Conservation (phyloP, 1,140 invertebrate species). For the Ceratina australensis region DNA sequence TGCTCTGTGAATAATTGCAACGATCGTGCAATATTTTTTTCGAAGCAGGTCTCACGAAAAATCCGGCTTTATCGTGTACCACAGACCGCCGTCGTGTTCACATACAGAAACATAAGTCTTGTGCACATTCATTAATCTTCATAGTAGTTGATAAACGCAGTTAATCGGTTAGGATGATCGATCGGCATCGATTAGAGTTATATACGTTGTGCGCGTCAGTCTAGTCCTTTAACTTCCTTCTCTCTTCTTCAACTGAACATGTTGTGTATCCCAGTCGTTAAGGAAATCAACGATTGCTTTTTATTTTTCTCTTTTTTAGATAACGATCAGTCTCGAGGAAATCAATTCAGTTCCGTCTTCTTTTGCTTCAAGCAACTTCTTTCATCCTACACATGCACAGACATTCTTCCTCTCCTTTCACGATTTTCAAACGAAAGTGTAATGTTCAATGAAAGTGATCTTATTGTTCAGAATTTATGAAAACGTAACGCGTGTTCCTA, state of each 20-base stretch:
- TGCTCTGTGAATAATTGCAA: slow-evolving; percentile 39
- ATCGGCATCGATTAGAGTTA: slow-evolving; percentile 27
- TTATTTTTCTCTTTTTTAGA: not conserved
- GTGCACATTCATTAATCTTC: slow-evolving; percentile 33
- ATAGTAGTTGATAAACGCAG: slow-evolving; percentile 20
- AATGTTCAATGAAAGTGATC: slow-evolving; percentile 24
- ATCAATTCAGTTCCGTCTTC: slow-evolving; percentile 5
- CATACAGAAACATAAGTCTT: slow-evolving; percentile 43
- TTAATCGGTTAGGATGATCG: slow-evolving; percentile 29
- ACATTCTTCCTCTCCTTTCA: not conserved
- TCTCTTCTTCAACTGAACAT: slow-evolving; percentile 4
- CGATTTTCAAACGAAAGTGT: slow-evolving; percentile 4
- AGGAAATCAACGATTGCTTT: not conserved
- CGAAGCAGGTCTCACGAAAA: slow-evolving; percentile 31
- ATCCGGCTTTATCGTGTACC: slow-evolving; percentile 45
- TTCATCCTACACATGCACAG: not conserved
- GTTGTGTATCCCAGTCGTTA: slow-evolving; percentile 9
- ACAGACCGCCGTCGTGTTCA: slow-evolving; percentile 43
- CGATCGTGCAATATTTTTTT: slow-evolving; percentile 38
- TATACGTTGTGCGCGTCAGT: slow-evolving; percentile 40
- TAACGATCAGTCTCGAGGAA: not conserved
- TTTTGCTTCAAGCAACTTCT: not conserved
- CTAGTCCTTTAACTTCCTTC: slow-evolving; percentile 1
- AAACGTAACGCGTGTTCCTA: not conserved
- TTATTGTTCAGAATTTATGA: slow-evolving; percentile 22